A percentile compares a stretch with the other conserved stretches of the same genome.
phyloP scores from a whole-genome alignment of 2,797 vertebrate genomes.

The Anisognathus igniventris region DNA sequence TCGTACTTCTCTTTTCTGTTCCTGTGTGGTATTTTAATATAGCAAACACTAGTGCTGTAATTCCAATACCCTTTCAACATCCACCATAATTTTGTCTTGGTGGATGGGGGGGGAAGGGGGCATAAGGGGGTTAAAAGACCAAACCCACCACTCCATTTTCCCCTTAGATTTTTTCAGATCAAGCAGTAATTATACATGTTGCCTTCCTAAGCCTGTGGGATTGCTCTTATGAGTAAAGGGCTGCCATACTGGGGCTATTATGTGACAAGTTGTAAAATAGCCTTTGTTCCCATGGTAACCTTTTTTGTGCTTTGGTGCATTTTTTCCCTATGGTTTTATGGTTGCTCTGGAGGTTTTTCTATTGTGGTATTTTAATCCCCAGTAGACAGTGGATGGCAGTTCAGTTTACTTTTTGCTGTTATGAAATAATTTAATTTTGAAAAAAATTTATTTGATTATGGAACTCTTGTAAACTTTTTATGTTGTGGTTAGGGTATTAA shows the following conservation, averaged over 20 bases:
- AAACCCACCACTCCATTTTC: neutral
- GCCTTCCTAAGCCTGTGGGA: constrained; percentile 15
- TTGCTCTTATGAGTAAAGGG: constrained; percentile 46
- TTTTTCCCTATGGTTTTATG: constrained; percentile 51
- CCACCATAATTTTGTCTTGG: neutral
- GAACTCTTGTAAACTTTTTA: constrained; percentile 25
- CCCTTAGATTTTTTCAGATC: neutral
- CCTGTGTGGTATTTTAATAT: neutral
- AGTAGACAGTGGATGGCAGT: neutral
- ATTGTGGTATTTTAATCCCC: constrained; percentile 45
- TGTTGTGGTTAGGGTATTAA: neutral
- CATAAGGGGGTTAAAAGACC: neutral
- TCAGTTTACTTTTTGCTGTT: constrained; percentile 22
- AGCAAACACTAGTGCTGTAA: neutral
- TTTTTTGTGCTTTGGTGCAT: constrained; percentile 45
- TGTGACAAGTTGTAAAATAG: constrained; percentile 60
- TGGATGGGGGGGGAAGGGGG: neutral
- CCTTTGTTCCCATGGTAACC: constrained; percentile 68
- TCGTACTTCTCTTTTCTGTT: neutral
- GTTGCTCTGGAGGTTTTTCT: constrained; percentile 56
- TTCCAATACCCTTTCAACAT: neutral
- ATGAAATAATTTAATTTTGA: neutral
- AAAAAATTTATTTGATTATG: neutral
- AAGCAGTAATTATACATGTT: constrained; percentile 4
- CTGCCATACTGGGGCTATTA: constrained; percentile 57